Evolutionary conservation across 1,140 invertebrate genomes (phyloP), one percentile per base, ranked within the genome.

Genomic region (Drosophila nigromelanica): DNA sequence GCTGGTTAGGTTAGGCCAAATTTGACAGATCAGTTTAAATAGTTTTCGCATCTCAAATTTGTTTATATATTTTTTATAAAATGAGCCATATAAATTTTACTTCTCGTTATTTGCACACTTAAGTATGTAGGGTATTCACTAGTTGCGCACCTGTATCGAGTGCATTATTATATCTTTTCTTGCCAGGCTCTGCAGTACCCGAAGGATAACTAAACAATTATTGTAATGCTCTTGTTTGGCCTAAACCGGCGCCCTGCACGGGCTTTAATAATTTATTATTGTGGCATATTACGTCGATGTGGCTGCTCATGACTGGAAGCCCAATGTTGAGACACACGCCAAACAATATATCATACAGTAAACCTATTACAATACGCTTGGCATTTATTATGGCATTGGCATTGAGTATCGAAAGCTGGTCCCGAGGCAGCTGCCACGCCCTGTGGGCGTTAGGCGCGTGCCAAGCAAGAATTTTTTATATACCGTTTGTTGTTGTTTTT

Each of bases 341-440:
- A 61, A 64, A 69, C 54, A 70, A 86, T 86, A 87, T 87, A 86
- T 87, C 82, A 87, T 78, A 87, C 70, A 87, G 78, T 81, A 87
- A 76, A 78, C 60, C 82, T 87, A 87, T 87, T 76, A 81, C 69
- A 58, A 45, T 52, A 50, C 45, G 45, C 60, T 69, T 42, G 73
- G 40, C 55, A 64, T 55, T 60, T 61, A 60, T 68, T 61, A 18
- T 47, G 27, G 33, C 52, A 58, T 60, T 55, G 52, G 27, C 40
- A 27, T 24, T 21, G 30, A 15, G 45, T 35, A 40, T 42, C 55
- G 27, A 42, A 15, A 42, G 37, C 30, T 30, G 55, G 18, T 27
- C 50, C 18, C n/a, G 12, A 8, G 21, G 52, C 54, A 56, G 12
- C 39, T 42, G 14, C 39, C 37, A 55, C 37, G 54, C 54, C 39